Conservation (phyloP, 2,888 invertebrate species). For the Teinopalpus imperialis region DNA sequence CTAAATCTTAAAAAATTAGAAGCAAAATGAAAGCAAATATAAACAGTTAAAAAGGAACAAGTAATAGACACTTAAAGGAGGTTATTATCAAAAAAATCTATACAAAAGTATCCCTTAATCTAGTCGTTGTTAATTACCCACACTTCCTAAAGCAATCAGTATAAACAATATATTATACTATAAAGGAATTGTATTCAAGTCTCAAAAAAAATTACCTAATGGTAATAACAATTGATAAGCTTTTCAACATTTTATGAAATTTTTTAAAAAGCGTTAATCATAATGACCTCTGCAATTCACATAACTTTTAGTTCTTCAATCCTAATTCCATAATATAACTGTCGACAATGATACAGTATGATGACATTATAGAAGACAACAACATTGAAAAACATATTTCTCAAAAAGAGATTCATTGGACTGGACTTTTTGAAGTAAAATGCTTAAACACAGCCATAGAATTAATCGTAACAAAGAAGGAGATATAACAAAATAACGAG, state of each 20-base stretch:
- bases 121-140: slow-evolving; percentile 21
- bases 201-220: no score
- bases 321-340: background rate
- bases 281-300: background rate
- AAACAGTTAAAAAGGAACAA: slow-evolving; percentile 2
- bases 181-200: no score
- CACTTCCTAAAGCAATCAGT: background rate
- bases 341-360: background rate
- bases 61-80: background rate
- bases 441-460: slow-evolving; percentile 17
- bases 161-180: background rate
- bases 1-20: slow-evolving; percentile 2
- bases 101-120: slow-evolving; percentile 18
- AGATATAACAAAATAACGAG: background rate
- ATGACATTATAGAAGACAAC: background rate
- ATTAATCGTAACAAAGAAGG: slow-evolving; percentile 1
- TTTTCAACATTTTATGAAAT: no score
- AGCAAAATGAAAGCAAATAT: slow-evolving; percentile 2
- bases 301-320: background rate
- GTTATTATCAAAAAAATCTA: slow-evolving; percentile 4
- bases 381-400: background rate
- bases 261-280: no score
- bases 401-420: slow-evolving; percentile 7
- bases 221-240: no score
- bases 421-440: slow-evolving; percentile 8